Conservation (phyloP, 2,888 invertebrate genomes). For the Thumatha senex region DNA sequence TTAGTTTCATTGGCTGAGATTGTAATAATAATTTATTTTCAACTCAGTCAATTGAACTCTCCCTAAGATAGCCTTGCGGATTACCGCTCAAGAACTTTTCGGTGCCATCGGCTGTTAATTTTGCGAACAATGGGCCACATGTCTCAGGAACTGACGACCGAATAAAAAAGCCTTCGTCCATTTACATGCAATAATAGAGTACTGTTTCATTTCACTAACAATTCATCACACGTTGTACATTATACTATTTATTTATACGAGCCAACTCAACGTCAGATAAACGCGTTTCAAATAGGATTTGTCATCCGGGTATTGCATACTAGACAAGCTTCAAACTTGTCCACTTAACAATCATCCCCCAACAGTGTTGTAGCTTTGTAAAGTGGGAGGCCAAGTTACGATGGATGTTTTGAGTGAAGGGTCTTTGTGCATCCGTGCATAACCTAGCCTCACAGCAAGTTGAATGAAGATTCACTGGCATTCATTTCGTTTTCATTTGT, state of each 20-base stretch:
- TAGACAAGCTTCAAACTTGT: constrained; percentile 28
- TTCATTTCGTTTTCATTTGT: constrained; percentile 20
- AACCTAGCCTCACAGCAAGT: constrained; percentile 22
- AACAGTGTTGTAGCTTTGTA: neutral
- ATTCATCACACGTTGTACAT: constrained; percentile 16
- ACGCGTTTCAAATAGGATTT: constrained; percentile 39
- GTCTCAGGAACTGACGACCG: too few species aligned
- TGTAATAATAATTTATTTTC: too few species aligned
- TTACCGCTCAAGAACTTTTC: too few species aligned
- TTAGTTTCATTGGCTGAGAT: too few species aligned
- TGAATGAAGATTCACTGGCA: constrained; percentile 10
- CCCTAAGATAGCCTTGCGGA: too few species aligned
- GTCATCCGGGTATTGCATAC: constrained; percentile 43
- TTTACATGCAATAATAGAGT: neutral
- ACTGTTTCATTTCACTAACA: too few species aligned
- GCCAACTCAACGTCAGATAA: constrained; percentile 24
- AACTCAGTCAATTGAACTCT: too few species aligned
- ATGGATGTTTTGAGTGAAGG: constrained; percentile 16
- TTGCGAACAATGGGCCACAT: too few species aligned
- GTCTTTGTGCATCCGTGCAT: constrained; percentile 35
- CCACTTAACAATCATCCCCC: constrained; percentile 20
- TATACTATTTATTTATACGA: constrained; percentile 40
- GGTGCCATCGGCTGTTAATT: too few species aligned
- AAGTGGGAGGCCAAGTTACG: constrained; percentile 6
- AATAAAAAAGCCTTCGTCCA: too few species aligned